Percentiles rank a stretch among this genome's conserved stretches.
Evolutionary conservation across 1,140 invertebrate species (phyloP).

Genomic region (Drosophila kanapiae): DNA sequence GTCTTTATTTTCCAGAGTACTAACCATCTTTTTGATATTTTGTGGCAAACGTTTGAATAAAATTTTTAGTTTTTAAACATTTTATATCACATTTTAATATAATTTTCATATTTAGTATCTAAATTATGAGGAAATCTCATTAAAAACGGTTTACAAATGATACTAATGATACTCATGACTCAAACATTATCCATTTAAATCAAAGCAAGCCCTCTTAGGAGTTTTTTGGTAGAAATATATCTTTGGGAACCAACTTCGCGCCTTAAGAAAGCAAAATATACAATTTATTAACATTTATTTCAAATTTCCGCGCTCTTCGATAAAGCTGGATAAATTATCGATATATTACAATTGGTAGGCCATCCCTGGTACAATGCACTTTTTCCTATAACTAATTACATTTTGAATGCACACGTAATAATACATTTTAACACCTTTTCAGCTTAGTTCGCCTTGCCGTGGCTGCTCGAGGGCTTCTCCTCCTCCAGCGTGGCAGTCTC

Average conservation of each 20-base stretch:
- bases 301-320: background rate
- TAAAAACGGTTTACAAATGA: no score
- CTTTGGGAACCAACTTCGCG: no score
- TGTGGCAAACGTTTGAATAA: slow-evolving; percentile 47
- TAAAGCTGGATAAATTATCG: slow-evolving; percentile 16
- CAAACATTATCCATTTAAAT: no score
- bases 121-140: background rate
- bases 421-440: slow-evolving; percentile 1
- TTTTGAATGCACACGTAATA: slow-evolving; percentile 29
- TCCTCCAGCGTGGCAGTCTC: slow-evolving; percentile 2
- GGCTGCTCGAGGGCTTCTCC: slow-evolving; percentile 44
- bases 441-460: slow-evolving; percentile 39
- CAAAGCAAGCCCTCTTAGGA: background rate
- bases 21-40: slow-evolving; percentile 38
- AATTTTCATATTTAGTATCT: background rate
- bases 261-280: background rate
- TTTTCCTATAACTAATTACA: slow-evolving; percentile 19
- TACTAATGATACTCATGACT: background rate
- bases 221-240: no score
- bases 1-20: slow-evolving; percentile 20
- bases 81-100: no score
- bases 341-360: slow-evolving; percentile 8
- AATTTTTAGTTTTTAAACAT: slow-evolving; percentile 25
- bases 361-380: slow-evolving; percentile 22
- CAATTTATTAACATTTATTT: background rate